Base-by-base conservation (phyloP, 2,888 invertebrate genomes). In the Caenorhabditis japonica region DNA sequence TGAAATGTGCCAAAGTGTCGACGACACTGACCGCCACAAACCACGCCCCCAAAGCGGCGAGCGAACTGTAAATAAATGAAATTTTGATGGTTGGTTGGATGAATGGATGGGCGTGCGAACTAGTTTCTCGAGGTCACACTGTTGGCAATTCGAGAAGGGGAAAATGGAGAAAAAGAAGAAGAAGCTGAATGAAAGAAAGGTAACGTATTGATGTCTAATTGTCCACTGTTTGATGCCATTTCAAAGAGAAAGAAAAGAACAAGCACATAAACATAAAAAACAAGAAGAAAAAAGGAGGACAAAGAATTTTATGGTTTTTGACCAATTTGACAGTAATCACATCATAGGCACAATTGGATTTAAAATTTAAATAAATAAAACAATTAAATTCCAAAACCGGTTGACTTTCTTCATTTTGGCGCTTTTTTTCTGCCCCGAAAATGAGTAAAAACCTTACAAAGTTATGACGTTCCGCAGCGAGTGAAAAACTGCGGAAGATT, bases 11-110 rank as follows among this genome's bases (percentile, higher is more conserved):
- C 17, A 68, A 21, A 30, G 43, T 39, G 68, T 68, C 68, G 27
- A 68, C 52, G 3, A 44, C n/a, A 30, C 34, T 68, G n/a, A 46
- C 59, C 58, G 53, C 51, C 33, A 59, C 13, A 30, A 64, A 46
- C 72, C 72, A 72, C 72, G 72, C 72, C 72, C 72, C 72, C 36
- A 53, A 43, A 25, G 47, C 36, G n/a, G 41, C 59, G 47, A 66
- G 59, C 51, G 53, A 49, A 66, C 72, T 72, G 64, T 55, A 72
- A 72, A 52, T 36, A n/a, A n/a, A n/a, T n/a, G n/a, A n/a, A n/a
- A n/a, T n/a, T n/a, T n/a, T n/a, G n/a, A n/a, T 47, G n/a, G 23
- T 36, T 19, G 52, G 46, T 46, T 43, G 17, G 23, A 25, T 51
- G 52, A 44, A 52, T 27, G 61, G 52, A 36, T 30, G 25, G 15